Evolutionary conservation across 2,888 invertebrate species (phyloP), one percentile per base, ranked within the genome.

Genomic region (Apotomis capreana): DNA sequence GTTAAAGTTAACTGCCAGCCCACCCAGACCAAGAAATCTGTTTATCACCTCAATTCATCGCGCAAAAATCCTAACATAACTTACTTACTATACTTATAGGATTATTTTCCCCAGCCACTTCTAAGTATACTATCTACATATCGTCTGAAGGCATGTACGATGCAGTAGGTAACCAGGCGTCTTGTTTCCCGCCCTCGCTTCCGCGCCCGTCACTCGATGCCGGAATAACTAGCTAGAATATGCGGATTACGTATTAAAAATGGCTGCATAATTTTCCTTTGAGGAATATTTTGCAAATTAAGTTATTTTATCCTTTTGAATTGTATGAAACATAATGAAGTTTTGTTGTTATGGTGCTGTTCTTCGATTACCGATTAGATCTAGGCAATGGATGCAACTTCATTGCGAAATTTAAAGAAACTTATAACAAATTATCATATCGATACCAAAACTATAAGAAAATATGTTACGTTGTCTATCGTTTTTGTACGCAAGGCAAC

Each of bases 181-280:
- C 71, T 52, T 4, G 68, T 62, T 72, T 68, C 68, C 65, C 72
- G 63, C 68, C 72, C 72, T 15, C 63, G 59, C 63, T 72, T 72
- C 72, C 72, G 72, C n/a, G 5, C 26, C 52, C 68, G 72, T 72
- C 72, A 68, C 72, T 72, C 68, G 72, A 72, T 58, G 72, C 72
- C 63, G 51, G 61, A 61, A 70, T 70, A 67, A 58, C 72, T 72
- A 62, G 71, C 57, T 71, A 61, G 64, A 64, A 65, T 55, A 64
- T 60, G 60, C 60, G 46, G 46, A 60, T 64, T 59, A 68, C 37
- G 58, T 58, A 57, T 67, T 67, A 59, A 59, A 68, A 68, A 37
- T 68, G 51, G 51, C 65, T 46, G 65, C 46, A 65, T 57, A 65
- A 65, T 57, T 65, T 65, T 65, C 65, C 65, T 65, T 65, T 65